Percentiles rank a stretch among this genome's conserved stretches.
Conservation (phyloP, 1,140 invertebrate species). For the Bradysia coprophila region DNA sequence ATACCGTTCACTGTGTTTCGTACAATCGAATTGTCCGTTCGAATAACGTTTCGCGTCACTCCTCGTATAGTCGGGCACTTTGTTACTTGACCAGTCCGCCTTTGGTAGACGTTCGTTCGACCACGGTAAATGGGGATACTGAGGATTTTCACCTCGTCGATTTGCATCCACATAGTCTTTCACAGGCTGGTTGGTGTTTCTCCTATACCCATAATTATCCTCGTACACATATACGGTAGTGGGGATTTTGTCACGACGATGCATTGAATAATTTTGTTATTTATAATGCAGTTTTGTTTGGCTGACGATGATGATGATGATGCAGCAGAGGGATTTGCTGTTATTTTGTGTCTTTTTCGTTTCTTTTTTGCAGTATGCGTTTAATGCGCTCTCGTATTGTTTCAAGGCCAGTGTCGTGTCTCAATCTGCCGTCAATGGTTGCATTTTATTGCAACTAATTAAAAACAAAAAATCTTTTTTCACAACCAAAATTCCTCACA, state of each 20-base stretch:
- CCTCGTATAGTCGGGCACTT: conserved; percentile 35
- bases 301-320: too few species aligned
- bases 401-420: too few species aligned
- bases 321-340: too few species aligned
- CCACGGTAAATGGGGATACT: conserved; percentile 49
- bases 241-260: conserved; percentile 22
- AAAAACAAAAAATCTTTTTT: too few species aligned
- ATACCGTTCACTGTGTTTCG: not conserved
- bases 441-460: too few species aligned
- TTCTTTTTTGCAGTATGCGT: too few species aligned
- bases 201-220: conserved; percentile 59
- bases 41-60: conserved; percentile 29
- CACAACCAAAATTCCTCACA: too few species aligned
- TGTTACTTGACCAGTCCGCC: conserved; percentile 31
- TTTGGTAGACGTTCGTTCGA: conserved; percentile 45
- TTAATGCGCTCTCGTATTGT: too few species aligned
- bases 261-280: too few species aligned
- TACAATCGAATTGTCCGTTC: not conserved
- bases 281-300: too few species aligned
- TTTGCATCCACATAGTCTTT: conserved; percentile 55
- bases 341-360: too few species aligned
- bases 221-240: conserved; percentile 36
- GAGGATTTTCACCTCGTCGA: conserved; percentile 23
- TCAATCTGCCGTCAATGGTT: too few species aligned
- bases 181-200: conserved; percentile 68